Evolutionary conservation across 2,113 vertebrate genomes (phyloP).

Genomic region (Corynorhinus townsendii): DNA sequence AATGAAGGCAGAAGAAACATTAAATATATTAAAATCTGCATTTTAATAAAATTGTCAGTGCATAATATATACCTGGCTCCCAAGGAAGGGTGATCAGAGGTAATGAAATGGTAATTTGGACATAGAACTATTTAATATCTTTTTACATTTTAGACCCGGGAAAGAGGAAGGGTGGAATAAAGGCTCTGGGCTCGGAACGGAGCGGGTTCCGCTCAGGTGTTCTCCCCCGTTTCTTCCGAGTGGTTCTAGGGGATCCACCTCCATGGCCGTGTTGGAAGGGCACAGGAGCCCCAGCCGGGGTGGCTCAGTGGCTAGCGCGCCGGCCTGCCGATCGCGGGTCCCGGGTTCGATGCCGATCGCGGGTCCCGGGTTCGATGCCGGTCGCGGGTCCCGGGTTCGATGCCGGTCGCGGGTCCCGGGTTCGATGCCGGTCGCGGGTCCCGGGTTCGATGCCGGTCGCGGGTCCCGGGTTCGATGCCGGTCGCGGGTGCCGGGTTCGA

Average conservation of each 20-base stretch:
- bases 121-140: constrained; percentile 77
- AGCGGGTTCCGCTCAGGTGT: background rate
- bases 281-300: background rate
- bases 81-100: constrained; percentile 78
- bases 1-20: constrained; percentile 81
- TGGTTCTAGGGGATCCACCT: background rate
- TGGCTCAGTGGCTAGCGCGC: too few species aligned
- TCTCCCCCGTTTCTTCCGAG: background rate
- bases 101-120: constrained; percentile 81
- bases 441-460: too few species aligned
- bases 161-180: constrained; percentile 71
- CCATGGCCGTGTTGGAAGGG: rapidly evolving
- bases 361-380: too few species aligned
- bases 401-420: too few species aligned
- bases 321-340: too few species aligned
- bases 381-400: too few species aligned
- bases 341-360: too few species aligned
- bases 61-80: constrained; percentile 76
- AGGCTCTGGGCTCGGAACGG: constrained; percentile 53
- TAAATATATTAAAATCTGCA: constrained; percentile 84
- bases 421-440: too few species aligned
- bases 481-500: too few species aligned
- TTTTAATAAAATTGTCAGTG: constrained; percentile 86
- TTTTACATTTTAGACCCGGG: constrained; percentile 74
- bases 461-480: too few species aligned